Evolutionary conservation across 2,797 vertebrate genomes (phyloP).

Genomic region (Caiman crocodilus): DNA sequence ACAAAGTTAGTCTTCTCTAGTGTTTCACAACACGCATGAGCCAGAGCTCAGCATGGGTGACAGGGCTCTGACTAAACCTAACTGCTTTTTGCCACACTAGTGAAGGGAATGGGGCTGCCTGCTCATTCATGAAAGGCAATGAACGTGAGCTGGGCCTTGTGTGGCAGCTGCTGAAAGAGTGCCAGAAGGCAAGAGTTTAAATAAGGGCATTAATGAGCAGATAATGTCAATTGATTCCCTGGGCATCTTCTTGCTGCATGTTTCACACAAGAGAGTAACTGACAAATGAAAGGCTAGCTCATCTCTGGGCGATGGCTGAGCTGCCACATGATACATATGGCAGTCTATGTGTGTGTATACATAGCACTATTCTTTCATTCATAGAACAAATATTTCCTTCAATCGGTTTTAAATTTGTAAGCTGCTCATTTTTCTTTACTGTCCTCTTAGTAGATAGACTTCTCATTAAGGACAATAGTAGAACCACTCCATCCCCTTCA

Average conservation of each 20-base stretch:
- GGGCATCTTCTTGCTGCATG: rapidly evolving
- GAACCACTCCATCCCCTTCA: neutral
- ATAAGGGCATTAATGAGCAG: neutral
- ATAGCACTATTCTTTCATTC: too few relatives aligned
- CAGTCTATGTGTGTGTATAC: too few relatives aligned
- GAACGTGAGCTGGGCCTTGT: neutral
- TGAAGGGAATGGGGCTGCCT: neutral
- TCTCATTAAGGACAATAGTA: neutral
- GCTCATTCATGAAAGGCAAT: neutral
- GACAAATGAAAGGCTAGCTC: neutral
- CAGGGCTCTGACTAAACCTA: neutral
- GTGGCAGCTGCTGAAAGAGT: neutral
- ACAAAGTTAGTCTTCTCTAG: rapidly evolving
- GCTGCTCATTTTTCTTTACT: slow-evolving; percentile 5
- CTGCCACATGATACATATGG: rapidly evolving
- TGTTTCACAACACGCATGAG: rapidly evolving
- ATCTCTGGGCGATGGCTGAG: rapidly evolving
- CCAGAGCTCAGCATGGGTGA: neutral
- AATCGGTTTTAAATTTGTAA: neutral
- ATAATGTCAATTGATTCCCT: neutral
- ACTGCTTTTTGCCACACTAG: neutral
- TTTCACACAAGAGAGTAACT: neutral
- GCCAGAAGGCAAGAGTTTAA: neutral
- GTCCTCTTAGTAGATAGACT: slow-evolving; percentile 42
- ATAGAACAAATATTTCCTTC: neutral